phyloP scores from a whole-genome alignment of 2,113 vertebrate species.

The Mirounga angustirostris region DNA sequence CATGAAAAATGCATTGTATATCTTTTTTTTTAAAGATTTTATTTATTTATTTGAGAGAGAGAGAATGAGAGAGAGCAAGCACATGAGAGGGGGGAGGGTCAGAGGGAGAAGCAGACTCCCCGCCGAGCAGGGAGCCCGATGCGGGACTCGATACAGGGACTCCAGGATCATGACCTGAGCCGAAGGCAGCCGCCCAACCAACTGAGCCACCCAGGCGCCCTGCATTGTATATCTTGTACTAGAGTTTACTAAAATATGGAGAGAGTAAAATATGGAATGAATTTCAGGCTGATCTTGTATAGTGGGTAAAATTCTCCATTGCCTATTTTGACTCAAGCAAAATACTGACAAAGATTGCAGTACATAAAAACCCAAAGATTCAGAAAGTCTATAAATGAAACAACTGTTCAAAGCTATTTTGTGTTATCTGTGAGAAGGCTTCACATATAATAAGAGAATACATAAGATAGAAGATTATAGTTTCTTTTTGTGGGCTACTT shows the following conservation, averaged over 20 bases:
- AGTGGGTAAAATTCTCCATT: not conserved
- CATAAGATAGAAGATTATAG: not conserved
- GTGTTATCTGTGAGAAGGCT: not conserved
- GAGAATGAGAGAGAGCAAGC: too few species aligned
- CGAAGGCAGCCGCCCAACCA: too few species aligned
- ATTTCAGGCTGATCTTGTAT: not conserved
- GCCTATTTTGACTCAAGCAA: conserved; percentile 5
- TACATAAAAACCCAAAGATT: not conserved
- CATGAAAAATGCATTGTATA: not conserved
- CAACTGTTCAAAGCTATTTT: not conserved
- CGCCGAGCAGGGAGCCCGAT: too few species aligned
- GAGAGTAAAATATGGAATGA: not conserved
- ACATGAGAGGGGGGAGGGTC: too few species aligned
- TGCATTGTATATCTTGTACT: not conserved
- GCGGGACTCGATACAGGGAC: too few species aligned
- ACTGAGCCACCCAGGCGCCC: too few species aligned
- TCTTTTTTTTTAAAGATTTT: too few species aligned
- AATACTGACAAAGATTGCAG: not conserved
- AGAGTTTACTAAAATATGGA: not conserved
- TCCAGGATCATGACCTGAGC: too few species aligned
- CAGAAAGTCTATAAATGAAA: not conserved
- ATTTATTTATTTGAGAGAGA: too few species aligned
- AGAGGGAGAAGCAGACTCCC: too few species aligned
- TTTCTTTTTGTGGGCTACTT: not conserved
- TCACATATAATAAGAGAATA: not conserved